Conservation (phyloP, 2,797 vertebrate genomes). For the Enteromius fasciolatus region DNA sequence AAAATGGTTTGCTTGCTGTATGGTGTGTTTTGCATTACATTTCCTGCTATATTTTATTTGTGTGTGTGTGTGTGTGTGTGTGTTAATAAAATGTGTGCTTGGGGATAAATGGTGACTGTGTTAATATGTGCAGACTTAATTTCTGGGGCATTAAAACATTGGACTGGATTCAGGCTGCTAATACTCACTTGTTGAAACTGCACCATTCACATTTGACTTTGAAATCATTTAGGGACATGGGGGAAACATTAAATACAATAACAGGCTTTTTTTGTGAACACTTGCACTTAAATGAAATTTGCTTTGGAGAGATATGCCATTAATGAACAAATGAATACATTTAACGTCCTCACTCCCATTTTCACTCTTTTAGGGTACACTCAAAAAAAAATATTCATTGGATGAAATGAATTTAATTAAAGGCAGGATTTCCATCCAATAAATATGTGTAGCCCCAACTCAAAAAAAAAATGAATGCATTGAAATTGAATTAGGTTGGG, state of each 20-base stretch:
- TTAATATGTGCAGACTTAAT: neutral
- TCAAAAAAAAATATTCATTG: no score
- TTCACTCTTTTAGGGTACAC: no score
- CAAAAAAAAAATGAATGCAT: no score
- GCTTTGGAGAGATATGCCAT: neutral
- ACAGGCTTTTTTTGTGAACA: neutral
- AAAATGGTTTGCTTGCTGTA: neutral
- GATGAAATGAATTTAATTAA: no score
- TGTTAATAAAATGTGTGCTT: neutral
- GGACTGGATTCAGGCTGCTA: no score
- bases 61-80: neutral
- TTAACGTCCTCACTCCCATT: no score
- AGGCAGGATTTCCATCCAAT: no score
- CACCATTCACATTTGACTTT: neutral
- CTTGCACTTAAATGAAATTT: neutral
- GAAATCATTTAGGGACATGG: neutral
- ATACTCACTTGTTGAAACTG: neutral
- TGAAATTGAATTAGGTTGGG: no score
- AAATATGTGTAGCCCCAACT: no score
- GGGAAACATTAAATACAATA: neutral
- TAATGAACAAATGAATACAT: no score
- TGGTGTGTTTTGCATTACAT: constrained; percentile 3
- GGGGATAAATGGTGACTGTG: neutral
- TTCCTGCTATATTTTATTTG: neutral
- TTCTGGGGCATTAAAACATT: neutral